Conservation (phyloP, 1,140 invertebrate species). For the Cepaea nemoralis region DNA sequence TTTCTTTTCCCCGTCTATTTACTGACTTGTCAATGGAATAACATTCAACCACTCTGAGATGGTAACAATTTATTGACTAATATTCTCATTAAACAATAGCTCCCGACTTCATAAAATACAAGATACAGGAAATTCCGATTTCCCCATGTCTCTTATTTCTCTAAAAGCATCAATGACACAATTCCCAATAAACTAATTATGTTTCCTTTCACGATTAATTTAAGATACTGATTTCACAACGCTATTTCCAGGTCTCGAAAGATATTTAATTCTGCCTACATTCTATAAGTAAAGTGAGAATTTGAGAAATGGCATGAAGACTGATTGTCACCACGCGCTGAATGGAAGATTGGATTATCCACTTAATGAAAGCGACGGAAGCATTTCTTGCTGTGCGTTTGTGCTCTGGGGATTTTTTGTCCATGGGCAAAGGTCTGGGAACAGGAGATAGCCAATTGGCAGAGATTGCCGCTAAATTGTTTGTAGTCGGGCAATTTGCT, state of each 20-base stretch:
- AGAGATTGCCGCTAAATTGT: conserved; percentile 3
- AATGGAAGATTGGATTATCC: background rate
- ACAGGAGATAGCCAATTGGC: background rate
- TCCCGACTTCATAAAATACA: no score
- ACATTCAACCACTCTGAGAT: no score
- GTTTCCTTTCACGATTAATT: background rate
- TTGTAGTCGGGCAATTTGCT: background rate
- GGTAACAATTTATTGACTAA: no score
- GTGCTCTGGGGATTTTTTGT: background rate
- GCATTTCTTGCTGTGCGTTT: background rate
- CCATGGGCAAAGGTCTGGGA: background rate
- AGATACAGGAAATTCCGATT: no score
- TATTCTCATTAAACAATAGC: no score
- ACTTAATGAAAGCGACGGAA: conserved; percentile 1
- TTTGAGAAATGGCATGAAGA: background rate
- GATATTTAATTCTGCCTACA: background rate
- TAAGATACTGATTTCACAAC: background rate
- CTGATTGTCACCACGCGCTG: background rate
- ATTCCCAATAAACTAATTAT: background rate
- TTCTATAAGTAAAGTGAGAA: background rate
- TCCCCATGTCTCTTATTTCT: no score
- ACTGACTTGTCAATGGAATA: no score
- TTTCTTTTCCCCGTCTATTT: no score
- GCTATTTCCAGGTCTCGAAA: background rate
- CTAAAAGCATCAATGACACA: background rate